phyloP scores from a whole-genome alignment of 2,888 invertebrate genomes.

The Embidobia sp. region DNA sequence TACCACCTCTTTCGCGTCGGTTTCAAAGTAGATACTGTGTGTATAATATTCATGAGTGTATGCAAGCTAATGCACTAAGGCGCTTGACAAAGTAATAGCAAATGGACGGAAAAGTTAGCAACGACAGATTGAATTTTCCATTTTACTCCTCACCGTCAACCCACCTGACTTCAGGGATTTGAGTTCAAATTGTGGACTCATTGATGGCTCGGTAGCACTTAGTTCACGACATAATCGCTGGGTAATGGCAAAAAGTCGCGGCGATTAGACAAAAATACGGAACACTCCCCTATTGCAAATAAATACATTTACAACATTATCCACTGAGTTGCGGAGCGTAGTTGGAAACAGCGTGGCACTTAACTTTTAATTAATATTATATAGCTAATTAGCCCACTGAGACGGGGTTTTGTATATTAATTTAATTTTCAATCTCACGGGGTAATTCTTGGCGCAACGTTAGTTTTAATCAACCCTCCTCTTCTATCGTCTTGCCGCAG shows the following conservation, averaged over 20 bases:
- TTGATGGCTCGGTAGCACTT: constrained; percentile 10
- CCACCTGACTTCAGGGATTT: no score
- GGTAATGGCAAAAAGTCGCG: constrained; percentile 25
- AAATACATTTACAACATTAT: no score
- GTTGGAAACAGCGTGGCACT: constrained; percentile 76
- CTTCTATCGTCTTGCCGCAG: constrained; percentile 66
- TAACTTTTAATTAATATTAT: constrained; percentile 82
- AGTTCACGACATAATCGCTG: not conserved
- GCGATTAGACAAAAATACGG: constrained; percentile 51
- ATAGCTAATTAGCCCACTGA: constrained; percentile 80
- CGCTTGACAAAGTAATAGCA: constrained; percentile 73
- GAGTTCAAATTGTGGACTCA: no score
- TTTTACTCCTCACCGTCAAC: constrained; percentile 21
- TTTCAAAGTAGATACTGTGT: constrained; percentile 67
- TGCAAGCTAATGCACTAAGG: constrained; percentile 80
- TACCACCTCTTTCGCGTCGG: constrained; percentile 61
- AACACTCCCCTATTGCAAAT: constrained; percentile 52
- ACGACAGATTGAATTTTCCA: constrained; percentile 58
- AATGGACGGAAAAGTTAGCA: constrained; percentile 67
- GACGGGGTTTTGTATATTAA: constrained; percentile 80
- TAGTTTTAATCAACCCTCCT: constrained; percentile 78
- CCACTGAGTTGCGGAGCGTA: constrained; percentile 63
- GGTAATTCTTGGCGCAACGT: constrained; percentile 81
- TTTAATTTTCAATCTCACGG: constrained; percentile 82
- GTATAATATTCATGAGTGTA: constrained; percentile 80